Conservation (phyloP, 2,797 vertebrate species). For the Coracias cyanogaster region DNA sequence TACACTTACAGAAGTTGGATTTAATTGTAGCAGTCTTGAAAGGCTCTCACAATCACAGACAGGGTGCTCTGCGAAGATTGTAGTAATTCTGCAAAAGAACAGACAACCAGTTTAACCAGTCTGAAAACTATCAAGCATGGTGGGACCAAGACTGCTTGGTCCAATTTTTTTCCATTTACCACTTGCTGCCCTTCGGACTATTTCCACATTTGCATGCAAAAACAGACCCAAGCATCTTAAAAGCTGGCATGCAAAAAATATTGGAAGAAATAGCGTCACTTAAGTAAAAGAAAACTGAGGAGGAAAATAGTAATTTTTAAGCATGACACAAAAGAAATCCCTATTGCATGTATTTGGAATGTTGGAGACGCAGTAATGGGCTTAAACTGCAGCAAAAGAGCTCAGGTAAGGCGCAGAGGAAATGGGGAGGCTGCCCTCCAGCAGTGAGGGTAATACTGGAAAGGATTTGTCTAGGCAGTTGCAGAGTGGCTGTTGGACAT, state of each 20-base stretch:
- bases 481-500: neutral
- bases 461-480: neutral
- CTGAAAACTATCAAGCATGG: neutral
- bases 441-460: neutral
- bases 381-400: neutral
- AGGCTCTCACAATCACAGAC: neutral
- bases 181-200: neutral
- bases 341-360: neutral
- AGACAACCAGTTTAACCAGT: neutral
- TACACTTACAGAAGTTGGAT: neutral
- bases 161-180: neutral
- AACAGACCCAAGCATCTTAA: neutral
- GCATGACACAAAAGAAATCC: neutral
- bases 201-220: neutral
- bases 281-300: neutral
- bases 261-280: neutral
- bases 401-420: neutral
- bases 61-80: neutral
- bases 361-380: neutral
- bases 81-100: neutral
- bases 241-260: neutral
- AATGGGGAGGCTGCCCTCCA: neutral
- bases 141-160: neutral
- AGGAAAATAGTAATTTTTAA: neutral
- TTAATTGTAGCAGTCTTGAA: neutral